phyloP scores from a whole-genome alignment of 2,797 vertebrate species.

The Poecilia picta region DNA sequence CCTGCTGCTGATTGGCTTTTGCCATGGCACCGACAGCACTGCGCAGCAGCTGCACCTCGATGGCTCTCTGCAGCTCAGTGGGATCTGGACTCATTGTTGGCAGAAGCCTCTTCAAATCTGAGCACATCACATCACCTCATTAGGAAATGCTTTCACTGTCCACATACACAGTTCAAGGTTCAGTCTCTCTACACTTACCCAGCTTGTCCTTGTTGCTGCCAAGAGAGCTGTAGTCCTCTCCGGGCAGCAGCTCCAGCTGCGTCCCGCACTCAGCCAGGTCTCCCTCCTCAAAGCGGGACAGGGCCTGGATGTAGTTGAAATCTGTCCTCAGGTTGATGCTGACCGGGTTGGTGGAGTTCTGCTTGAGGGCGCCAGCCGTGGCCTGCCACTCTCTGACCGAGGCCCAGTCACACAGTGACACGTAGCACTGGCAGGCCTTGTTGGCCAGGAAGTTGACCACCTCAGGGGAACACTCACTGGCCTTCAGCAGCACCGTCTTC shows the following conservation, averaged over 20 bases:
- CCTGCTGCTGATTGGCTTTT: slow-evolving; percentile 85
- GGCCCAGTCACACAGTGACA: slow-evolving; percentile 93
- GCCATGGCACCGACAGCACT: slow-evolving; percentile 89
- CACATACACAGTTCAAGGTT: neutral
- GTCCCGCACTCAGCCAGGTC: slow-evolving; percentile 88
- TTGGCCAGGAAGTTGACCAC: slow-evolving; percentile 95
- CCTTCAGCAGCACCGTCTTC: slow-evolving; percentile 93
- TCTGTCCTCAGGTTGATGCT: slow-evolving; percentile 90
- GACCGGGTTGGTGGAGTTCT: slow-evolving; percentile 84
- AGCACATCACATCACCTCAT: neutral
- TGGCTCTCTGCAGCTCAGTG: slow-evolving; percentile 94
- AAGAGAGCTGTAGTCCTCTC: slow-evolving; percentile 92
- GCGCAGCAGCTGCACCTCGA: slow-evolving; percentile 96
- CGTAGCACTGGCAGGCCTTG: slow-evolving; percentile 95
- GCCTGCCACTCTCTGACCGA: slow-evolving; percentile 96
- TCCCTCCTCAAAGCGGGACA: slow-evolving; percentile 93
- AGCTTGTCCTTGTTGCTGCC: slow-evolving; percentile 92
- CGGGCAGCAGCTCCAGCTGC: slow-evolving; percentile 93
- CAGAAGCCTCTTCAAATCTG: slow-evolving; percentile 95
- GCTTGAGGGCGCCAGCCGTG: slow-evolving; percentile 88
- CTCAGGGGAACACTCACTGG: slow-evolving; percentile 91
- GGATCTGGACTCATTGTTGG: slow-evolving; percentile 95
- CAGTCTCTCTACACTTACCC: slow-evolving; percentile 75
- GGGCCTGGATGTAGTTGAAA: slow-evolving; percentile 96
- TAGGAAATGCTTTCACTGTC: neutral